phyloP scores from a whole-genome alignment of 2,113 vertebrate genomes.

The Tinamus guttatus region DNA sequence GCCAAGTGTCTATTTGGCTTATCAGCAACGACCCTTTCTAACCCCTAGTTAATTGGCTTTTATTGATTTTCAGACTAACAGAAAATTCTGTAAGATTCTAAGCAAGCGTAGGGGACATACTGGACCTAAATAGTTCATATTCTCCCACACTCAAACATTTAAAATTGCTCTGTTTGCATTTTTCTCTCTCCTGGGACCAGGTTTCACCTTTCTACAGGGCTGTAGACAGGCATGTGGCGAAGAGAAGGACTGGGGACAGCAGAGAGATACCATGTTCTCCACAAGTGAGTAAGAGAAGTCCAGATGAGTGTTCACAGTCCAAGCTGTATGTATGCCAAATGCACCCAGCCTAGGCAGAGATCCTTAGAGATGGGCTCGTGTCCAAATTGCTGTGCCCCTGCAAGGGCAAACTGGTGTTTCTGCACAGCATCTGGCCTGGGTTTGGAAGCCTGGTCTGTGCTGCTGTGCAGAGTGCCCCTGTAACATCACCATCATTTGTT shows the following conservation, averaged over 20 bases:
- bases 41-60: conserved; percentile 36
- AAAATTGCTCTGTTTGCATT: background rate
- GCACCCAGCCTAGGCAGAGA: background rate
- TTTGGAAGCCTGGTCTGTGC: fast-evolving
- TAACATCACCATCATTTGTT: background rate
- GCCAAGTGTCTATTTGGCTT: conserved; percentile 23
- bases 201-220: background rate
- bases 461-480: background rate
- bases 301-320: background rate
- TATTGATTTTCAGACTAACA: conserved; percentile 32
- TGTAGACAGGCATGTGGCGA: background rate
- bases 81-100: background rate
- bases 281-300: background rate
- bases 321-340: background rate
- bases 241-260: background rate
- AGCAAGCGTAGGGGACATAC: background rate
- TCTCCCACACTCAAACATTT: background rate
- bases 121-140: background rate
- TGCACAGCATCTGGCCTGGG: background rate
- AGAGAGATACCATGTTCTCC: background rate
- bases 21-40: conserved; percentile 32
- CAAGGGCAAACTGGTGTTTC: background rate
- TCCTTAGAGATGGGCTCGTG: fast-evolving
- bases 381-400: background rate
- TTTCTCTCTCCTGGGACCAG: background rate